These are phyloP conservation scores for Lasiommata megera DNA, from an alignment of 2,888 invertebrate species.

Conservation along the genomic window DNA sequence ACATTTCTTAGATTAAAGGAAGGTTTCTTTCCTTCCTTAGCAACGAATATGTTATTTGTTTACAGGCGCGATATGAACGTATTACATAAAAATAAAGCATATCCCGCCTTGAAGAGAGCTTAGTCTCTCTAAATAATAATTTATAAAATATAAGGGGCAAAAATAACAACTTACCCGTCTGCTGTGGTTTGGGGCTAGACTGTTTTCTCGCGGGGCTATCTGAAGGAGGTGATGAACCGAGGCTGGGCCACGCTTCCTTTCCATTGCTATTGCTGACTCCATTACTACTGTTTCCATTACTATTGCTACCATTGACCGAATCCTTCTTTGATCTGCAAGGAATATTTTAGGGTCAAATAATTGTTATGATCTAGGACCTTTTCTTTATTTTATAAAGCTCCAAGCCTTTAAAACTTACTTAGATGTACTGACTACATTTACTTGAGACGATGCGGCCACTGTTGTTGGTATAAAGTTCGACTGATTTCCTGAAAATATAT, in stretches of 20 bases:
- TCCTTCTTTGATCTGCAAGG: conserved; percentile 70
- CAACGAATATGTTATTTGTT: too few species aligned
- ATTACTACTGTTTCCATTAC: conserved; percentile 41
- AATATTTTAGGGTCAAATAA: conserved; percentile 1
- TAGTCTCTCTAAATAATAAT: too few species aligned
- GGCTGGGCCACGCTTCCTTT: conserved; percentile 89
- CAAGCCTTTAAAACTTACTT: conserved; percentile 77
- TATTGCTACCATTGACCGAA: conserved; percentile 42
- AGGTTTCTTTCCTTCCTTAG: too few species aligned
- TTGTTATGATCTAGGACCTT: conserved; percentile 31
- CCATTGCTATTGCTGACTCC: conserved; percentile 54
- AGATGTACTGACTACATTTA: conserved; percentile 78
- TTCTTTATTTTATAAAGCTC: too few species aligned
- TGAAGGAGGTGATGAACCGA: conserved; percentile 80
- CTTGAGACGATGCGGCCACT: conserved; percentile 77
- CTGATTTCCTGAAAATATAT: conserved; percentile 62
- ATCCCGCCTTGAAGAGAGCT: too few species aligned
- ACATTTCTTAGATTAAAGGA: too few species aligned
- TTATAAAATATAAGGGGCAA: too few species aligned
- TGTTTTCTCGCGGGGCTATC: conserved; percentile 66
- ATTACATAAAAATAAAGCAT: too few species aligned
- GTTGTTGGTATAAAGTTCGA: conserved; percentile 78
- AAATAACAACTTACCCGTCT: conserved; percentile 50
- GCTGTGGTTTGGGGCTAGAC: conserved; percentile 63
- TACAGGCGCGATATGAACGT: too few species aligned